Percentiles rank a stretch among this genome's conserved stretches.
Conservation (phyloP, 1,140 invertebrate genomes). For the Diorhabda sublineata region DNA sequence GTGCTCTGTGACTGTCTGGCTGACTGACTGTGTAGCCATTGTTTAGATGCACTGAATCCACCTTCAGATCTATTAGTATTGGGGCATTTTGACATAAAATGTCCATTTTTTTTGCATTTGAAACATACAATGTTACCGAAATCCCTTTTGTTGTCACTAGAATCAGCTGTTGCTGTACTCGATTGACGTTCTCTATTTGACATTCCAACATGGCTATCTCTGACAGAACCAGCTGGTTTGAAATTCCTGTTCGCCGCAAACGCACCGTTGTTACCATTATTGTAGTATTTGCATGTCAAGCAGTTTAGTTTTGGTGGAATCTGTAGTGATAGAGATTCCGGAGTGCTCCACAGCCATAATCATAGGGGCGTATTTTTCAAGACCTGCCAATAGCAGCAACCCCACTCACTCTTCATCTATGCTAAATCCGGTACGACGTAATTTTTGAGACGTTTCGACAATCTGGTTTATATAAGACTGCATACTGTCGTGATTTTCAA, state of each 20-base stretch:
- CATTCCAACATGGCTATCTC: no score
- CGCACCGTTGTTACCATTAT: no score
- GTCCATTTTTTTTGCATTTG: no score
- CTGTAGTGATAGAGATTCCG: conserved; percentile 38
- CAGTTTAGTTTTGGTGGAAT: conserved; percentile 45
- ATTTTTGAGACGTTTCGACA: conserved; percentile 34
- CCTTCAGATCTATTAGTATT: no score
- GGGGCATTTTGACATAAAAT: no score
- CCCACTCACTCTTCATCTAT: conserved; percentile 44
- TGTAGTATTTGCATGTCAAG: conserved; percentile 27
- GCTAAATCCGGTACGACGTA: conserved; percentile 39
- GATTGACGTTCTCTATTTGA: neutral
- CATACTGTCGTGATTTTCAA: conserved; percentile 24
- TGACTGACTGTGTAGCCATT: no score
- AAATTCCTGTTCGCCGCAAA: no score
- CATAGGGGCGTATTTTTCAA: conserved; percentile 45
- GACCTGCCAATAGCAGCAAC: conserved; percentile 40
- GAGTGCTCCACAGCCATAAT: conserved; percentile 46
- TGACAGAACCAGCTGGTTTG: neutral
- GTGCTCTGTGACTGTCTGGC: neutral
- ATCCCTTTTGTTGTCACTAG: neutral
- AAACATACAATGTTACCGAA: no score
- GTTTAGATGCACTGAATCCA: no score
- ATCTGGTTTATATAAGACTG: conserved; percentile 23
- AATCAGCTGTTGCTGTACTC: neutral